phyloP scores from a whole-genome alignment of 2,113 vertebrate genomes.

The Pelmatolapia mariae region DNA sequence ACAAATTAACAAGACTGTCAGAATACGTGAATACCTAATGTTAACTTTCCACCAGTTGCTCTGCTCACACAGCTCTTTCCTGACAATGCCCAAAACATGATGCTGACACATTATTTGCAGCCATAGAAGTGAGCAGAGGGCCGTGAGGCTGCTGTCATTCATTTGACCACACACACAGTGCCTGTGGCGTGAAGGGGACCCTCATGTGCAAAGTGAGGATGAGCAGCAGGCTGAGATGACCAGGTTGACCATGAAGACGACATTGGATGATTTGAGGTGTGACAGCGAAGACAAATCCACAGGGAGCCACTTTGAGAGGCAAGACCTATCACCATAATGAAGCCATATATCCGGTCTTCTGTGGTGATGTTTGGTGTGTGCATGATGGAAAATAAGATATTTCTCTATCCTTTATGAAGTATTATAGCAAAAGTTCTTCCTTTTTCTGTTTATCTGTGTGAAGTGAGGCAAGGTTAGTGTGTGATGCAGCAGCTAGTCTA shows the following conservation, averaged over 20 bases:
- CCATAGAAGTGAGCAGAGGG: background rate
- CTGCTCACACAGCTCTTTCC: background rate
- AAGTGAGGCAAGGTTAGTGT: background rate
- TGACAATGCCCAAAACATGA: background rate
- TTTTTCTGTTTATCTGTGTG: background rate
- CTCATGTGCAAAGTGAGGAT: conserved; percentile 27
- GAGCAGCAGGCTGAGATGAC: conserved; percentile 50
- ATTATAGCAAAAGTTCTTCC: background rate
- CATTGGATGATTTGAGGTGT: conserved; percentile 21
- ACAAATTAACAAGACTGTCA: background rate
- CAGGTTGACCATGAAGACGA: conserved; percentile 58
- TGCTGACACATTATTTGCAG: background rate
- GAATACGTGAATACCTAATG: background rate
- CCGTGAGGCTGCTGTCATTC: background rate
- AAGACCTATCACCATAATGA: conserved; percentile 5
- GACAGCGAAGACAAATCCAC: conserved; percentile 38
- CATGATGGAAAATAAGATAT: background rate
- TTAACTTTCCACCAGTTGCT: background rate
- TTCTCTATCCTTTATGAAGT: background rate
- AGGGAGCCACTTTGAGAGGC: conserved; percentile 52
- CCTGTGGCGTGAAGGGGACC: conserved; percentile 36
- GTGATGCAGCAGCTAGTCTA: background rate
- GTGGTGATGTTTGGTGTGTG: background rate
- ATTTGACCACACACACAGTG: background rate
- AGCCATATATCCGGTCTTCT: background rate